These are phyloP conservation scores for Stenopsyche tienmushanensis DNA, from an alignment of 1,140 invertebrate species.

Conservation along the genomic window DNA sequence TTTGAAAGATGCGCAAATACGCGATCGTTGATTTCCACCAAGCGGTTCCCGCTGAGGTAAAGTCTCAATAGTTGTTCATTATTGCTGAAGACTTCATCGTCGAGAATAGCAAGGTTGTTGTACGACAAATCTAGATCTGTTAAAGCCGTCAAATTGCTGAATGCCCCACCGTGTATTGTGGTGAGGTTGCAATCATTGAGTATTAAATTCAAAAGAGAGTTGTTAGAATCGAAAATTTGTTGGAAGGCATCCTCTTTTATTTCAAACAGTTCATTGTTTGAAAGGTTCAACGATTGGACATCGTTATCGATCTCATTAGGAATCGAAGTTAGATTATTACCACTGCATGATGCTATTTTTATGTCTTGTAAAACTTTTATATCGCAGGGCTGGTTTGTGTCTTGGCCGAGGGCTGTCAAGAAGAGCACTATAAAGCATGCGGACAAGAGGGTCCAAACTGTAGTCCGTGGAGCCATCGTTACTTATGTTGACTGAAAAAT, in stretches of 20 bases:
- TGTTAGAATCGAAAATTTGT: slow-evolving; percentile 67
- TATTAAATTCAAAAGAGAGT: slow-evolving; percentile 79
- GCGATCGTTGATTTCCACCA: slow-evolving; percentile 69
- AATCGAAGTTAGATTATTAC: too few relatives aligned
- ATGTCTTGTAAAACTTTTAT: too few relatives aligned
- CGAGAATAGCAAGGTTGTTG: slow-evolving; percentile 70
- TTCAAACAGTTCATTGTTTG: slow-evolving; percentile 67
- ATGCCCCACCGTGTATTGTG: slow-evolving; percentile 68
- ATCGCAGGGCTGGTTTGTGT: too few relatives aligned
- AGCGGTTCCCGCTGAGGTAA: slow-evolving; percentile 69
- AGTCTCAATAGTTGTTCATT: slow-evolving; percentile 69
- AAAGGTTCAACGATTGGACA: slow-evolving; percentile 76
- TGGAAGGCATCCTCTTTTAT: slow-evolving; percentile 69
- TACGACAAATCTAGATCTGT: slow-evolving; percentile 82
- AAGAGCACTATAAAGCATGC: too few relatives aligned
- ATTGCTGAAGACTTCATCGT: slow-evolving; percentile 70
- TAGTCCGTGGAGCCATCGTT: too few relatives aligned
- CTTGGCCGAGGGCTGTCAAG: too few relatives aligned
- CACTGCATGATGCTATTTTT: too few relatives aligned
- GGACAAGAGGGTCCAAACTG: too few relatives aligned
- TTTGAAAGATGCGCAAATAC: slow-evolving; percentile 73
- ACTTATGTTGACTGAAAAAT: too few relatives aligned
- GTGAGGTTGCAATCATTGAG: slow-evolving; percentile 71
- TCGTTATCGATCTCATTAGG: too few relatives aligned
- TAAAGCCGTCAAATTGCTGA: slow-evolving; percentile 73